Evolutionary conservation across 2,888 invertebrate genomes (phyloP), one percentile per base, ranked within the genome.

Genomic region (Abrostola triplasia): DNA sequence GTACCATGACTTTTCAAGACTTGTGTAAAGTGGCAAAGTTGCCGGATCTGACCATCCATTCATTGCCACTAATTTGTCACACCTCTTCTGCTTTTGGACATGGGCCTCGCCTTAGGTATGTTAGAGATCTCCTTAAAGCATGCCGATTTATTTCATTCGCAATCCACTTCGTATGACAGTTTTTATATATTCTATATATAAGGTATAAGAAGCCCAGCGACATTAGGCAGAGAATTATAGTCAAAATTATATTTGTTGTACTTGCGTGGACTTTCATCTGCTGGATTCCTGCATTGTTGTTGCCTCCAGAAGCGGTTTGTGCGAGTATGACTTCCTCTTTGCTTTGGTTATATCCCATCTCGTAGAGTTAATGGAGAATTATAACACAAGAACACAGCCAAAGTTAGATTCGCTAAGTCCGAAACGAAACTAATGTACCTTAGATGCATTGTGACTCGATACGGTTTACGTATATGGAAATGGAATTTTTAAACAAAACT

Each of bases 271-370:
- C 2, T 6, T 52, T 52, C 24, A 52, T 40, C 24, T 52, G 52
- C 40, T 52, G 38, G 13, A 52, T 40, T 24, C 6, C 53, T 53
- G 53, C 53, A 36, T 42, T 53, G 36, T 53, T 53, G n/a, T 42
- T 53, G 42, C 53, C 53, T 41, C 53, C 53, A 11, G 53, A 53
- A 35, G 53, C 53, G 24, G 40, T 53, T 53, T 53, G 53, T 35
- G 53, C 53, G n/a, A 36, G 37, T 38, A 53, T 53, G 35, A 53
- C 53, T 53, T 53, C 53, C 41, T 53, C 53, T 53, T 53, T 53
- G 41, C 41, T 53, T 53, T 53, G 41, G 24, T 41, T 53, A 52
- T 53, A 41, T 53, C 53, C 53, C 53, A 53, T 53, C 35, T 53
- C 41, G 53, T 41, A 50, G 50, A 37, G 36, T 50, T 50, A 50